phyloP scores from a whole-genome alignment of 2,113 vertebrate genomes.

The Gobius niger region DNA sequence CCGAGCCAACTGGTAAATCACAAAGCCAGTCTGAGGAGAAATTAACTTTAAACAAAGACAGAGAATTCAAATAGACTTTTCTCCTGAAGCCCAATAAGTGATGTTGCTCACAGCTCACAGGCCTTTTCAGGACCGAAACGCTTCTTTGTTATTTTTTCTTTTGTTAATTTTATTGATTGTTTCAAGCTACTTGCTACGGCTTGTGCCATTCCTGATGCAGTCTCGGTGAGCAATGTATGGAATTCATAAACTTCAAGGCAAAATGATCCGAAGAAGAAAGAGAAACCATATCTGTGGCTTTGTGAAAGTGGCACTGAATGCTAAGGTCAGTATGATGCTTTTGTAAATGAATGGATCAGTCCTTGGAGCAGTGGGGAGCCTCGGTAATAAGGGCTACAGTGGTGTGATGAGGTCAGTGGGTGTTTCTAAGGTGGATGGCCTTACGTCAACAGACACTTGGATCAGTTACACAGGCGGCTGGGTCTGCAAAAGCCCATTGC shows the following conservation, averaged over 20 bases:
- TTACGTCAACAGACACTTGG: not conserved
- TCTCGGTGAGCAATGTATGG: no score
- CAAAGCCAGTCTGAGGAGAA: slow-evolving; percentile 1
- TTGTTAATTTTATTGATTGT: not conserved
- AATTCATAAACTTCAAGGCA: no score
- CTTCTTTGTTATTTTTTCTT: not conserved
- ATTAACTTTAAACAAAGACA: not conserved
- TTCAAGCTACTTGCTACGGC: not conserved
- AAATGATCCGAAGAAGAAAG: not conserved
- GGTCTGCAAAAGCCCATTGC: not conserved
- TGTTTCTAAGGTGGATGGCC: not conserved
- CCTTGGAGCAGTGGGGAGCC: not conserved
- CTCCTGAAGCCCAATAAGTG: not conserved
- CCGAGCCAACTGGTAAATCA: slow-evolving; percentile 14
- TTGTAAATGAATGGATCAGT: not conserved
- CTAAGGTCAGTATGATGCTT: not conserved
- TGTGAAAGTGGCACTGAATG: not conserved
- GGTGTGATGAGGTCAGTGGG: not conserved
- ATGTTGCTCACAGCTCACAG: not conserved
- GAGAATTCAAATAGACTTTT: not conserved
- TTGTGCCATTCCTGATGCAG: no score
- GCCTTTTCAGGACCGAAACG: not conserved
- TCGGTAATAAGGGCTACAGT: not conserved
- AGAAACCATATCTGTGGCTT: not conserved
- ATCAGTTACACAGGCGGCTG: not conserved